Percentiles rank a stretch among this genome's conserved stretches.
Evolutionary conservation across 1,140 invertebrate genomes (phyloP).

Genomic region (Chrysomallon squamiferum): DNA sequence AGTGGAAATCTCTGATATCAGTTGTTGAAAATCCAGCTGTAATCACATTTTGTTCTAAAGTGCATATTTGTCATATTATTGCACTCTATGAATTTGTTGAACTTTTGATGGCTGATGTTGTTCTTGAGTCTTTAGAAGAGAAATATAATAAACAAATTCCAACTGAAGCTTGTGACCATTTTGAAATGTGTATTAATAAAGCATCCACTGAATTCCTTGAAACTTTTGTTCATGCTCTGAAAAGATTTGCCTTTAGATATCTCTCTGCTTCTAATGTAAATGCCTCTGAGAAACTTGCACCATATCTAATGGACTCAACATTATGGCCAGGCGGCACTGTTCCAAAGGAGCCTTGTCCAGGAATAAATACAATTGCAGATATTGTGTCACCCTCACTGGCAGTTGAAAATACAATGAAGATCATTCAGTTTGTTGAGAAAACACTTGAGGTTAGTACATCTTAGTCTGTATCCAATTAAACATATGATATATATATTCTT

Average conservation of each 20-base stretch:
- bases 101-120: not conserved
- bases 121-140: not conserved
- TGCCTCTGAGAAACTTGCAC: not conserved
- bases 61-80: not conserved
- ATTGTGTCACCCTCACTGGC: not conserved
- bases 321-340: not conserved
- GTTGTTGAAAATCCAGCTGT: not conserved
- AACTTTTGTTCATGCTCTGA: not conserved
- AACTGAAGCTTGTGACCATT: not conserved
- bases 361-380: not conserved
- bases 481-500: too few relatives aligned
- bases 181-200: not conserved
- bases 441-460: not conserved
- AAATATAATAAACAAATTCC: not conserved
- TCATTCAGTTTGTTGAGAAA: not conserved
- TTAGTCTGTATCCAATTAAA: too few relatives aligned
- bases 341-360: not conserved
- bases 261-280: not conserved
- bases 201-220: not conserved
- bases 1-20: not conserved
- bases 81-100: conserved; percentile 6
- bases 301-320: not conserved
- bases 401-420: not conserved
- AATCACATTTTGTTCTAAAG: not conserved
- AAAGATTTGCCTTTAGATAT: not conserved